Conservation (phyloP, 2,797 vertebrate genomes). For the Rallus crepitans region DNA sequence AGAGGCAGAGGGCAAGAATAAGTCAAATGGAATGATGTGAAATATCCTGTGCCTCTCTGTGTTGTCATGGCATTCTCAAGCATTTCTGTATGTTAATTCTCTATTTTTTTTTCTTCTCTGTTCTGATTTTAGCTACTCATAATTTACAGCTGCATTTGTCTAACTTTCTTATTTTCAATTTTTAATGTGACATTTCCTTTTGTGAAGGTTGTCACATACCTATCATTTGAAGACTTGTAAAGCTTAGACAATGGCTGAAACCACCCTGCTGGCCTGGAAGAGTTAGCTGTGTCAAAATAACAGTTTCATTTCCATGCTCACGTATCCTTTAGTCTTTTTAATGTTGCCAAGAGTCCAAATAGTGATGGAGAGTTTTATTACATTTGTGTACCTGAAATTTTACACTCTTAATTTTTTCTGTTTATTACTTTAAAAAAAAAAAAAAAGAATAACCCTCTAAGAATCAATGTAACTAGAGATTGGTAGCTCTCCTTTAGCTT, state of each 20-base stretch:
- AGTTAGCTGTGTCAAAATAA: not conserved
- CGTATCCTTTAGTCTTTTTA: not conserved
- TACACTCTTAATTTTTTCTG: not conserved
- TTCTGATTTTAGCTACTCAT: not conserved
- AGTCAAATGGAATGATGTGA: constrained; percentile 43
- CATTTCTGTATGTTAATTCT: constrained; percentile 25
- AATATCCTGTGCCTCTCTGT: not conserved
- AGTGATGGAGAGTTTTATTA: not conserved
- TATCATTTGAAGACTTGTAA: not conserved
- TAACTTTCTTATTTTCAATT: constrained; percentile 25
- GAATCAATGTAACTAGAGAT: not conserved
- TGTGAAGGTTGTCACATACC: not conserved
- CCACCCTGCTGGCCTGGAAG: not conserved
- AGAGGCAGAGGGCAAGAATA: not conserved
- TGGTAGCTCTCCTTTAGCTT: not conserved
- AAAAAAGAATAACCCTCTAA: not conserved
- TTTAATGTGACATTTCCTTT: not conserved
- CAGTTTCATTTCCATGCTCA: not conserved
- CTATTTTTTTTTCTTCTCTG: not conserved
- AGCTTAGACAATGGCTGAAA: not conserved
- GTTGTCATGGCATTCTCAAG: constrained; percentile 21
- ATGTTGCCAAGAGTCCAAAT: not conserved
- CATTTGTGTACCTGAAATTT: not conserved
- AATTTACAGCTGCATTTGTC: not conserved
- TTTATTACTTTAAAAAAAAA: not conserved